phyloP scores from a whole-genome alignment of 37 sponge, comb jelly and placozoan species.

The Ephydatia muelleri region DNA sequence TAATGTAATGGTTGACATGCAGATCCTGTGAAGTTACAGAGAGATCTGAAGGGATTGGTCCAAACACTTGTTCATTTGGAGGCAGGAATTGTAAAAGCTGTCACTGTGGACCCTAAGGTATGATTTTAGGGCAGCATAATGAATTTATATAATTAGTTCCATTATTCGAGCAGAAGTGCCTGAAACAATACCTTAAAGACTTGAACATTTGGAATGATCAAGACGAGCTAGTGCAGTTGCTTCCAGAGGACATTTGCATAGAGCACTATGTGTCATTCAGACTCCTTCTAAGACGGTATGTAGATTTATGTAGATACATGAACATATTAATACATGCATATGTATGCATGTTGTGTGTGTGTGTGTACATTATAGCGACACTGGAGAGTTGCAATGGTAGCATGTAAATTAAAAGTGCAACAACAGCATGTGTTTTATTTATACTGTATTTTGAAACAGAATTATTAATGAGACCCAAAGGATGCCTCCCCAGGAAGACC shows the following conservation, averaged over 20 bases:
- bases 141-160: not conserved
- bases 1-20: not conserved
- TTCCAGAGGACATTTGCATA: slow-evolving; percentile 47
- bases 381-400: not conserved
- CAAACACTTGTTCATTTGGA: not conserved
- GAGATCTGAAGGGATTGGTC: not conserved
- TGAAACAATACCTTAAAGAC: slow-evolving; percentile 38
- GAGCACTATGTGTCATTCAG: slow-evolving; percentile 71
- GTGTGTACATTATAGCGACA: not conserved
- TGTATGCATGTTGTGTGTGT: too few relatives aligned
- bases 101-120: slow-evolving; percentile 1
- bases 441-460: not conserved
- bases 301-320: not conserved
- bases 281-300: slow-evolving; percentile 48
- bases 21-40: not conserved
- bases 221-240: slow-evolving; percentile 24
- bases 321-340: not conserved
- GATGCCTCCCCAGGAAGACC: not conserved
- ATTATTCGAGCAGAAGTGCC: slow-evolving; percentile 23
- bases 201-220: slow-evolving; percentile 25
- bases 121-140: not conserved
- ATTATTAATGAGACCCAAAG: not conserved
- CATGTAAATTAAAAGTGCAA: not conserved
- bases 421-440: not conserved
- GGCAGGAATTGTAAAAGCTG: slow-evolving; percentile 2